Conservation (phyloP, 2,888 invertebrate species). For the Cheiracanthium punctorium region DNA sequence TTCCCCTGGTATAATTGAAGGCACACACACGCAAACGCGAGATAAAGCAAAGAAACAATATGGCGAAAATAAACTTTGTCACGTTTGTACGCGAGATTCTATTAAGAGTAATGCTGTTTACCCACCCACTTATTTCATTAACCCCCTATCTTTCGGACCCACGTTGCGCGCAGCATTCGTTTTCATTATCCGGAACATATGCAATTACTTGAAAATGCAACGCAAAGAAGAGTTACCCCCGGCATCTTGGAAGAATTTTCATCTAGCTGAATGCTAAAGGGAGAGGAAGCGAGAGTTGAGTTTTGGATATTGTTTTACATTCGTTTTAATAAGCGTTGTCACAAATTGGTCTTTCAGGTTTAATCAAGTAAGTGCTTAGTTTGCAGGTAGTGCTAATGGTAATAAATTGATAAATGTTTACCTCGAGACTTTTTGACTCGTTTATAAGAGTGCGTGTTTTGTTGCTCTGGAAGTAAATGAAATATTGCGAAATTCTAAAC, state of each 20-base stretch:
- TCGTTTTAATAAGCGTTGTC: not conserved
- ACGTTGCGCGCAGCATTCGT: not conserved
- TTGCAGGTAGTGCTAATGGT: too few species aligned
- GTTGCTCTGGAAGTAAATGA: too few species aligned
- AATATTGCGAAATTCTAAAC: too few species aligned
- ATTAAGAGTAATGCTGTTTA: conserved; percentile 7
- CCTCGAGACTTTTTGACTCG: too few species aligned
- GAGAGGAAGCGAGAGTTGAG: not conserved
- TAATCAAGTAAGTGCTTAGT: too few species aligned
- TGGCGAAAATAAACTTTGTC: not conserved
- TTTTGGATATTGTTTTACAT: not conserved
- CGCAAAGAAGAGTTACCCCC: not conserved
- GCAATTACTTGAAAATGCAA: not conserved
- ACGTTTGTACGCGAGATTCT: not conserved
- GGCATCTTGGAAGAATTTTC: not conserved
- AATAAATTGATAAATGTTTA: too few species aligned
- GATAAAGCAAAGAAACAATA: not conserved
- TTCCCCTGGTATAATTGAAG: too few species aligned
- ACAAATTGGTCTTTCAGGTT: not conserved
- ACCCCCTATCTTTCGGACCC: not conserved
- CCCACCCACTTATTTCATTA: conserved; percentile 7
- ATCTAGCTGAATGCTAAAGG: not conserved
- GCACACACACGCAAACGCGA: too few species aligned
- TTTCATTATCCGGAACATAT: conserved; percentile 8
- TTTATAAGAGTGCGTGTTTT: too few species aligned